These are phyloP conservation scores for Paraplagusia blochii DNA, from an alignment of 2,113 vertebrate genomes.

Conservation along the genomic window DNA sequence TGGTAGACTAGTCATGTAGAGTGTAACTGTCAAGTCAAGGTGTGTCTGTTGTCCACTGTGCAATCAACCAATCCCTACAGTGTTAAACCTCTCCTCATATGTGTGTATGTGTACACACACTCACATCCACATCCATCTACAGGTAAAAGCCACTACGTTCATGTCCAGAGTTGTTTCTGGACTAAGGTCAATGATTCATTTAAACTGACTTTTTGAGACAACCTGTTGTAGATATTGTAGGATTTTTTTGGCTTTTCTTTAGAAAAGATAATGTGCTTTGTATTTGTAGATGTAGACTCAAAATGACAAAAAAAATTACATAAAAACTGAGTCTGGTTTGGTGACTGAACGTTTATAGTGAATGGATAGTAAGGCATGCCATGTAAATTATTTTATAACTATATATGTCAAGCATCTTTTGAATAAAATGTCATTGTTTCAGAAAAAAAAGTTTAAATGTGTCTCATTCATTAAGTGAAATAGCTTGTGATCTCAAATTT, in stretches of 20 bases:
- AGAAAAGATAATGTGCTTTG: slow-evolving; percentile 70
- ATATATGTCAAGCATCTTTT: slow-evolving; percentile 77
- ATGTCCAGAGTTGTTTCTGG: slow-evolving; percentile 46
- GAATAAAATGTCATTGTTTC: slow-evolving; percentile 74
- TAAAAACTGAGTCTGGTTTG: slow-evolving; percentile 65
- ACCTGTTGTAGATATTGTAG: slow-evolving; percentile 70
- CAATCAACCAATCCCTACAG: slow-evolving; percentile 67
- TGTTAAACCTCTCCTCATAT: slow-evolving; percentile 66
- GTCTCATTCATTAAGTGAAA: background rate
- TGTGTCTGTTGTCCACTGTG: slow-evolving; percentile 71
- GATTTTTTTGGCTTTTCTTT: slow-evolving; percentile 65
- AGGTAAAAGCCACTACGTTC: slow-evolving; percentile 55
- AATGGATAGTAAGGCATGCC: slow-evolving; percentile 78
- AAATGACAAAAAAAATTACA: slow-evolving; percentile 55
- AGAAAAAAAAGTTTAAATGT: slow-evolving; percentile 44
- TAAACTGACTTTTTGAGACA: slow-evolving; percentile 52
- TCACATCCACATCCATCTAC: slow-evolving; percentile 45
- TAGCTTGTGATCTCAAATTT: too few relatives aligned
- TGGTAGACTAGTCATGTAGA: slow-evolving; percentile 68
- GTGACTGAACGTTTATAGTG: slow-evolving; percentile 76
- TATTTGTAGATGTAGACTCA: slow-evolving; percentile 71
- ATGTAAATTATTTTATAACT: slow-evolving; percentile 80
- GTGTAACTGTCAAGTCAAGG: slow-evolving; percentile 68
- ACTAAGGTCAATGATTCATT: slow-evolving; percentile 52
- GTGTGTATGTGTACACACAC: slow-evolving; percentile 39